Evolutionary conservation across 2,888 invertebrate genomes (phyloP), one percentile per base, ranked within the genome.

Genomic region (Apamea sordens): DNA sequence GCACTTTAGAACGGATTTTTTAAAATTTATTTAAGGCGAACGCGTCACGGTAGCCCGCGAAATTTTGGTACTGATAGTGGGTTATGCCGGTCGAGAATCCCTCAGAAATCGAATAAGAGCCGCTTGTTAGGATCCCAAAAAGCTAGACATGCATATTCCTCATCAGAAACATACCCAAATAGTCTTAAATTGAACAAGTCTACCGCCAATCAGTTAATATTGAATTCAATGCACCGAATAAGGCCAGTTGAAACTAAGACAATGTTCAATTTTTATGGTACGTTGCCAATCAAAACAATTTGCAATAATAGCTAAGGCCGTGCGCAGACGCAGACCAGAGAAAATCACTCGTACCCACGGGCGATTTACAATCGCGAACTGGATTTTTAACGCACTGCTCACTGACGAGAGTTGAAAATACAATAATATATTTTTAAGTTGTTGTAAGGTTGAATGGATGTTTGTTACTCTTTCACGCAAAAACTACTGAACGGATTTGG

Each of bases 241-340:
- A 72, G 73, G 65, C 28, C 65, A 63, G 44, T 64, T 47, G 24
- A 18, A 32, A 68, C 65, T 24, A 36, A 81, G 69, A 86, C 86
- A 84, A 84, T 73, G 56, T 50, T 63, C 18, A 63, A 73, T 82
- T 81, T 73, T 86, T 82, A 81, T 83, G 76, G 76, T 50, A 65
- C 76, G 36, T 59, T 71, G 64, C 76, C 65, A 82, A 82, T 82
- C 7, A 61, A 73, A 76, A 71, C 72, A 67, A 76, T 74, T 83
- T 73, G 64, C 73, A 73, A 76, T 28, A 24, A 8, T 32, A 7
- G 6, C 24, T 77, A 75, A 79, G 28, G 64, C n/a, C 28, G 32
- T 8, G 59, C 7, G 11, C n/a, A 63, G 8, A 76, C 53, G 36
- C 24, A 36, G 10, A 28, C 18, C n/a, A n/a, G 13, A 28, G 28